Conservation (phyloP, 2,797 vertebrate species). For the Notamacropus eugenii region DNA sequence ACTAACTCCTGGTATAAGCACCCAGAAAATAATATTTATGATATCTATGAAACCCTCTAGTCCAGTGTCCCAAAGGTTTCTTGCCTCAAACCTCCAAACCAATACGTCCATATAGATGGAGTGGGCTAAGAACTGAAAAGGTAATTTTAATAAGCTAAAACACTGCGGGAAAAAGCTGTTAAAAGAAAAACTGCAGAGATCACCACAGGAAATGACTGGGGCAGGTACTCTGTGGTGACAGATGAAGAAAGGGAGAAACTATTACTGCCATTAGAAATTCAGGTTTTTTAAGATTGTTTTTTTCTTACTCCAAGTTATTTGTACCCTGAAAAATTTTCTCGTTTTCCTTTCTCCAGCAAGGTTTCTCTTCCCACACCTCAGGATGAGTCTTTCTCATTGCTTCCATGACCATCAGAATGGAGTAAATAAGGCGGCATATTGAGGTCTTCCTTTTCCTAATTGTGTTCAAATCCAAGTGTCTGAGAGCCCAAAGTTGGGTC, state of each 20-base stretch:
- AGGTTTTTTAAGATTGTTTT: not conserved
- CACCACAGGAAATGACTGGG: not conserved
- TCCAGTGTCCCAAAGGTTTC: not conserved
- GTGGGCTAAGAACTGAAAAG: not conserved
- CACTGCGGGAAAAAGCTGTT: not conserved
- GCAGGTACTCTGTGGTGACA: not conserved
- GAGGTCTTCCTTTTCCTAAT: slow-evolving; percentile 30
- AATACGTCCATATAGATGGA: not conserved
- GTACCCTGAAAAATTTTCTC: not conserved
- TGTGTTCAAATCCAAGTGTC: slow-evolving; percentile 2
- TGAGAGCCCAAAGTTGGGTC: slow-evolving; percentile 8
- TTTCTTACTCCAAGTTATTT: slow-evolving; percentile 12
- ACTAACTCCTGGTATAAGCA: not conserved
- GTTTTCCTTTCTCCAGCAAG: not conserved
- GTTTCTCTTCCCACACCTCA: not conserved
- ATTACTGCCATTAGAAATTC: not conserved
- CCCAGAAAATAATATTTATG: not conserved
- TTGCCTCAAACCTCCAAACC: not conserved
- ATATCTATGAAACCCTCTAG: not conserved
- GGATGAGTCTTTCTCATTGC: not conserved
- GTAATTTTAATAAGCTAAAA: not conserved
- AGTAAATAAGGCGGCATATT: slow-evolving; percentile 10
- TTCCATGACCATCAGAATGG: slow-evolving; percentile 6
- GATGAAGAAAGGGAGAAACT: not conserved
- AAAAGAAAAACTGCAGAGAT: not conserved